Base-by-base conservation (phyloP, 1,140 invertebrate genomes). In the Zophobas morio region DNA sequence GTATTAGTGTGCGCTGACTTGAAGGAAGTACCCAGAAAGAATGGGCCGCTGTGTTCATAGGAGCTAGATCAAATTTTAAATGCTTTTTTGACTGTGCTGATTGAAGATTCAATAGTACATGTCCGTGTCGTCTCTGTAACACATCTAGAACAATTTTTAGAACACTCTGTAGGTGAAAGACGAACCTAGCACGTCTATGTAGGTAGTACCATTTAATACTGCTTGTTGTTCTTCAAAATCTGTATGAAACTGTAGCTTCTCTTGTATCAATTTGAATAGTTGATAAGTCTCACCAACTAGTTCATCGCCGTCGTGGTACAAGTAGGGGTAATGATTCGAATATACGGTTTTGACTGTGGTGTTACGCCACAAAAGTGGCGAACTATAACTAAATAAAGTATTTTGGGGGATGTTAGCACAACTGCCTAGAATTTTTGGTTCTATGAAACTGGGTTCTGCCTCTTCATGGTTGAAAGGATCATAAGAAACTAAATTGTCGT, bases 381-480 rank as follows among this genome's bases (percentile, higher is more conserved):
- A 20, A 1, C 1, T 36, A 32, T 66, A 42, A 40, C 42, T 66
- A 2, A 42, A 66, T 20, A 66, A 40, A 66, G 20, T 20, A 20
- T 20, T 20, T 20, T 20, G 6, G 1, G 35, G 36, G 1, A 42
- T 42, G 33, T 2, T 4, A 0, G 36, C 1, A 40, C 60, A 66
- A n/a, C 42, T 40, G 1, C 60, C 60, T 20, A 66, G 42, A 8
- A 42, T 32, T 42, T 37, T 66, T 42, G 60, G 60, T 66, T 66
- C 6, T 0, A 66, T 20, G 5, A n/a, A 37, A 1, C 0, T 20
- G 4, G 60, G 37, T 4, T 6, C 2, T 1, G 39, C 60, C 5
- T 66, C 20, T 33, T 66, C 60, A 6, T 42, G 33, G n/a, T 42
- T 42, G 5, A 42, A 66, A 32, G 60, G 60, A 33, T 66, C 6